Evolutionary conservation across 2,113 vertebrate genomes (phyloP).

Genomic region (Fregata magnificens): DNA sequence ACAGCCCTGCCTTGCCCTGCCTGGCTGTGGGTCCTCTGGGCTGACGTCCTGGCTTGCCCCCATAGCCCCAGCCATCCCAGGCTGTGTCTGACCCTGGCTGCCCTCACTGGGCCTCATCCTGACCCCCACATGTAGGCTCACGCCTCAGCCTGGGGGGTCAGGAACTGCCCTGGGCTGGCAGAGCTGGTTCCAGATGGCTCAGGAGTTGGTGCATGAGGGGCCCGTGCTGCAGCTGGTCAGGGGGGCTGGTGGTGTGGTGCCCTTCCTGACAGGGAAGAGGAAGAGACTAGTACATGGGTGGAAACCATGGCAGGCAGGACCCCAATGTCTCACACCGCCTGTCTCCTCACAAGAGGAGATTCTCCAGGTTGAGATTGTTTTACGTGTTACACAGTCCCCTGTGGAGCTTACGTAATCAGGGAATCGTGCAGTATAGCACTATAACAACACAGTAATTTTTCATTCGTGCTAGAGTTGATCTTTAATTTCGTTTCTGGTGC

Average conservation of each 20-base stretch:
- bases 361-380: not conserved
- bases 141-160: fast-evolving
- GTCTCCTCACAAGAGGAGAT: not conserved
- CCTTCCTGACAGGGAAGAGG: not conserved
- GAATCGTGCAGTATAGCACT: fast-evolving
- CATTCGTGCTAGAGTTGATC: fast-evolving
- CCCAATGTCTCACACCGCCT: fast-evolving
- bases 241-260: too few relatives aligned
- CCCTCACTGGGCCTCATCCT: too few relatives aligned
- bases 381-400: not conserved
- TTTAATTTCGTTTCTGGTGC: not conserved
- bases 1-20: too few relatives aligned
- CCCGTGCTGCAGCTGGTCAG: fast-evolving
- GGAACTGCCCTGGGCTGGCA: not conserved
- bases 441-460: not conserved
- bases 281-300: not conserved
- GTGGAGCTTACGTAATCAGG: fast-evolving
- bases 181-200: not conserved
- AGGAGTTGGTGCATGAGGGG: too few relatives aligned
- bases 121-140: not conserved
- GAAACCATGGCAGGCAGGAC: not conserved
- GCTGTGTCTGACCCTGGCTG: not conserved
- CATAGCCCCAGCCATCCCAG: too few relatives aligned
- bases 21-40: not conserved
- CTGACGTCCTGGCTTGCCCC: not conserved